A percentile compares a stretch with the other conserved stretches of the same genome.
Conservation (phyloP, 2,888 invertebrate species). For the Ectemnius continuus region DNA sequence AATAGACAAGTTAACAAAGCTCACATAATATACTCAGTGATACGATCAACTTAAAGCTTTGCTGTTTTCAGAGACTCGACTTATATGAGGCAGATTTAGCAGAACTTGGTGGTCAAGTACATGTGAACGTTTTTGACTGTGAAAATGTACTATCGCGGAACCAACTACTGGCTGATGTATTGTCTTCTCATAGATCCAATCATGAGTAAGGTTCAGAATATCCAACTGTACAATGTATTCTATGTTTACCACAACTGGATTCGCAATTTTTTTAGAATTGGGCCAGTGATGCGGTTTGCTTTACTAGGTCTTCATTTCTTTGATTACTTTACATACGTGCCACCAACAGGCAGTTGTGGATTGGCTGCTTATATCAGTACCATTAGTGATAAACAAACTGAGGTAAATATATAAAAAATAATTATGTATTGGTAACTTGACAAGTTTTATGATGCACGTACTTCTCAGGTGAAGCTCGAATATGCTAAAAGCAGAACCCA, state of each 20-base stretch:
- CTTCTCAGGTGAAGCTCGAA: slow-evolving; percentile 48
- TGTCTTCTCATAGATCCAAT: slow-evolving; percentile 72
- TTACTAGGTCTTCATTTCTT: slow-evolving; percentile 70
- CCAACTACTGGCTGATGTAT: slow-evolving; percentile 66
- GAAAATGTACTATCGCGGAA: slow-evolving; percentile 64
- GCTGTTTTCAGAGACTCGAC: slow-evolving; percentile 55
- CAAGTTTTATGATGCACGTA: too few relatives aligned
- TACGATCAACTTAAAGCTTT: slow-evolving; percentile 1
- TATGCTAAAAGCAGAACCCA: slow-evolving; percentile 49
- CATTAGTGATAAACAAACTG: slow-evolving; percentile 62
- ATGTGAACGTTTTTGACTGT: slow-evolving; percentile 70
- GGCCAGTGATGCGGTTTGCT: slow-evolving; percentile 67
- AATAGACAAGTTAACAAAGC: not conserved
- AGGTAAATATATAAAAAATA: slow-evolving; percentile 57
- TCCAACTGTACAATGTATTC: not conserved
- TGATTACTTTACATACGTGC: slow-evolving; percentile 73
- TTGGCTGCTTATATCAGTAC: slow-evolving; percentile 70
- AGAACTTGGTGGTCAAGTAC: slow-evolving; percentile 70
- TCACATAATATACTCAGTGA: slow-evolving; percentile 22
- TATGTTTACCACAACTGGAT: slow-evolving; percentile 8
- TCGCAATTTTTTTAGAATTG: slow-evolving; percentile 61
- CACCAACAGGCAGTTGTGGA: slow-evolving; percentile 74
- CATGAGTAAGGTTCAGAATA: slow-evolving; percentile 63
- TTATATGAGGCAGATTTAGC: slow-evolving; percentile 65
- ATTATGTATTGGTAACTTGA: slow-evolving; percentile 6